These are phyloP conservation scores for Plagodis pulveraria DNA, from an alignment of 2,888 invertebrate genomes.

Conservation along the genomic window DNA sequence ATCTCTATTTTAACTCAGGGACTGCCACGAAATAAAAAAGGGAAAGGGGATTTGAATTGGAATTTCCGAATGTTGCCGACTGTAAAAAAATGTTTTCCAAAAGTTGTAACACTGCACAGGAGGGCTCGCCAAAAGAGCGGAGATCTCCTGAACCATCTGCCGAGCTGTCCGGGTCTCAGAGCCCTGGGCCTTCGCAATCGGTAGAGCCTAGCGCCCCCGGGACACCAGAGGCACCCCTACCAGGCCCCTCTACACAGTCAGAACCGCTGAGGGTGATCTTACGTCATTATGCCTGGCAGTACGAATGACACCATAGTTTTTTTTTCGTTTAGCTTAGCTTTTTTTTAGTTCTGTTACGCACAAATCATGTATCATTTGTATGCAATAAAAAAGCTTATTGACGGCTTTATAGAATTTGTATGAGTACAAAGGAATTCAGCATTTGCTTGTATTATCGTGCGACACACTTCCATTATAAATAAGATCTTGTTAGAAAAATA, in stretches of 20 bases:
- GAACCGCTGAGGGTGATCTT: conserved; percentile 80
- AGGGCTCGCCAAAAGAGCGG: conserved; percentile 54
- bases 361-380: conserved; percentile 57
- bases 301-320: conserved; percentile 82
- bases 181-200: conserved; percentile 53
- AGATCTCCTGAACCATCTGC: conserved; percentile 63
- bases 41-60: conserved; percentile 50
- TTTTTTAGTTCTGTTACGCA: conserved; percentile 69
- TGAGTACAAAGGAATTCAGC: conserved; percentile 79
- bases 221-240: conserved; percentile 59
- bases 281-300: conserved; percentile 83
- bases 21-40: conserved; percentile 37
- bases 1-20: conserved; percentile 11
- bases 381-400: conserved; percentile 50
- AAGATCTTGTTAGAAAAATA: conserved; percentile 17
- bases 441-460: conserved; percentile 62
- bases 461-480: conserved; percentile 38
- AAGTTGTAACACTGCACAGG: conserved; percentile 57
- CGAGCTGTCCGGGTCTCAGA: conserved; percentile 53
- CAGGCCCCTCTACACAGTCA: conserved; percentile 66
- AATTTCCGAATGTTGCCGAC: conserved; percentile 30
- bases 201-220: conserved; percentile 46
- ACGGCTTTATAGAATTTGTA: conserved; percentile 50
- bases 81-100: conserved; percentile 30
- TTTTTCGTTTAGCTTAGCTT: conserved; percentile 74